Conservation (phyloP, 1,140 invertebrate genomes). For the Anoplophora glabripennis region DNA sequence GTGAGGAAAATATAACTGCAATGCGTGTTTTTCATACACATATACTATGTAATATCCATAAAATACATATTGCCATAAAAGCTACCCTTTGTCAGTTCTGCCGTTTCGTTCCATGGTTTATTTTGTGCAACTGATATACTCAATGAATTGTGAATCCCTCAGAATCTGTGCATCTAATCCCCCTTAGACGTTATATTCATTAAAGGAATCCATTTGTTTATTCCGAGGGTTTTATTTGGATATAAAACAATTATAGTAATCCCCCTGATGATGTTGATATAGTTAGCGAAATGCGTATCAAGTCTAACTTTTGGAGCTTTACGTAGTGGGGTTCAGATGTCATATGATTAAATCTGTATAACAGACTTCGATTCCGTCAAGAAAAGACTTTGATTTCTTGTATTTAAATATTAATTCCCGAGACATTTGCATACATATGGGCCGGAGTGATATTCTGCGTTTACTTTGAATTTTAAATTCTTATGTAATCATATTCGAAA, state of each 20-base stretch:
- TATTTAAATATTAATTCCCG: conserved; percentile 49
- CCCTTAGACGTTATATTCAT: too few species aligned
- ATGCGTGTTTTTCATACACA: conserved; percentile 26
- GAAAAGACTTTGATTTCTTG: conserved; percentile 39
- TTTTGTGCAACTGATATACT: conserved; percentile 1
- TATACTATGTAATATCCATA: conserved; percentile 38
- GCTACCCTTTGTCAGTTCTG: conserved; percentile 28
- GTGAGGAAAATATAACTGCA: conserved; percentile 38
- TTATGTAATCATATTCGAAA: conserved; percentile 50
- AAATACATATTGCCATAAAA: conserved; percentile 39
- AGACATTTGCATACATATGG: conserved; percentile 50
- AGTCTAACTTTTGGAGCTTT: too few species aligned
- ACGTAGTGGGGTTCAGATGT: neutral
- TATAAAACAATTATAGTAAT: too few species aligned
- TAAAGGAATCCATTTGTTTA: too few species aligned
- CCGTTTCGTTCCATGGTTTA: neutral
- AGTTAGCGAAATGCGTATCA: too few species aligned
- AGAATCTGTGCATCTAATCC: too few species aligned
- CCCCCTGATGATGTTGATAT: too few species aligned
- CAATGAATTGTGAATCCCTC: too few species aligned
- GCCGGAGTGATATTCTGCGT: conserved; percentile 46
- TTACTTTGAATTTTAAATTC: conserved; percentile 52
- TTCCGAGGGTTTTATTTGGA: too few species aligned
- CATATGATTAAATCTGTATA: conserved; percentile 22
- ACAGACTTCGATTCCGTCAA: conserved; percentile 40